These are phyloP conservation scores for Myotis planiceps DNA, from an alignment of 2,797 vertebrate species.

Conservation along the genomic window DNA sequence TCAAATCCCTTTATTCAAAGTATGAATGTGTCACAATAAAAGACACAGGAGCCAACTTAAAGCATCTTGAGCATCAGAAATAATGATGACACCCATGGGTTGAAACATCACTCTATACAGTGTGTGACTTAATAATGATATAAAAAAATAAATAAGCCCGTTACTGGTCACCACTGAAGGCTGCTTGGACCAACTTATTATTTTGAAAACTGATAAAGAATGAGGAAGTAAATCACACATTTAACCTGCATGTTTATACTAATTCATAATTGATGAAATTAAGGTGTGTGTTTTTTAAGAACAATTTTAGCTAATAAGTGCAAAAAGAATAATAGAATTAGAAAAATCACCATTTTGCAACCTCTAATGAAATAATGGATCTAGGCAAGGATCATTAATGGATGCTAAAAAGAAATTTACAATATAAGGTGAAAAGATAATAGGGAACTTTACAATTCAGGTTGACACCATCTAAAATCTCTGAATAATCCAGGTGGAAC, in stretches of 20 bases:
- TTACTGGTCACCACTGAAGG: neutral
- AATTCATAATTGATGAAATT: neutral
- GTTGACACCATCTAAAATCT: neutral
- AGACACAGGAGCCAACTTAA: neutral
- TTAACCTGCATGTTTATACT: neutral
- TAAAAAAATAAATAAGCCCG: neutral
- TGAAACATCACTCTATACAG: neutral
- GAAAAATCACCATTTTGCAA: neutral
- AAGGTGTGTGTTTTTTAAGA: neutral
- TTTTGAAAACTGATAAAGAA: slow-evolving; percentile 21
- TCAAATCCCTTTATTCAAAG: neutral
- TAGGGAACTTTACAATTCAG: neutral
- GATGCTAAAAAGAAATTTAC: neutral
- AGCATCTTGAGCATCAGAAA: neutral
- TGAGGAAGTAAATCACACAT: neutral
- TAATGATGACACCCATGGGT: neutral
- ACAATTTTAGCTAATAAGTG: neutral
- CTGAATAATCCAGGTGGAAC: neutral
- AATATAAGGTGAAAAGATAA: neutral
- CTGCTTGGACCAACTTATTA: neutral
- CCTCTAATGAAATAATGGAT: neutral
- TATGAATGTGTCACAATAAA: neutral
- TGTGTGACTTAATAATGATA: neutral
- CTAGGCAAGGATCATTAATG: neutral
- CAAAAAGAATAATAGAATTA: neutral